phyloP scores from a whole-genome alignment of 2,797 vertebrate genomes.

The Cygnus olor region DNA sequence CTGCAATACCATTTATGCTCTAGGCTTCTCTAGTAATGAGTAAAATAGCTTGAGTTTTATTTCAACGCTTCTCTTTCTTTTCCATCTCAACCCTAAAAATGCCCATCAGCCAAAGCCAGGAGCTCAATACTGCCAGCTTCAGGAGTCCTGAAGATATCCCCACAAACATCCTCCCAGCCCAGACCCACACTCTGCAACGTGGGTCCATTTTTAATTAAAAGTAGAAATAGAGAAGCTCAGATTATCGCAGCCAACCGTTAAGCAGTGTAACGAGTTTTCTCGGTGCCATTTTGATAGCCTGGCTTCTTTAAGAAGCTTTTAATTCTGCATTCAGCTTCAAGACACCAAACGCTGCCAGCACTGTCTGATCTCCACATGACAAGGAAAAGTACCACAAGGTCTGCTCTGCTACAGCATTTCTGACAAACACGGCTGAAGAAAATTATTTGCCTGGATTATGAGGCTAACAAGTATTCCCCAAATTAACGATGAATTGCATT shows the following conservation, averaged over 20 bases:
- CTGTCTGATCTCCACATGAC: constrained; percentile 33
- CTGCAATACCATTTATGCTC: not conserved
- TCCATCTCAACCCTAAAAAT: not conserved
- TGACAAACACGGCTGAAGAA: constrained; percentile 32
- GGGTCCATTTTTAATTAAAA: constrained; percentile 25
- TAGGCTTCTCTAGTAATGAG: not conserved
- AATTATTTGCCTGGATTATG: constrained; percentile 40
- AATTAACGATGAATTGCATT: constrained; percentile 7
- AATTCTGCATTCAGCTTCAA: constrained; percentile 51
- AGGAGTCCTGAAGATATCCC: not conserved
- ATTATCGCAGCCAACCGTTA: constrained; percentile 41
- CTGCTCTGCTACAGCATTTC: not conserved
- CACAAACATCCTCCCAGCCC: not conserved
- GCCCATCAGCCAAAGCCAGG: not conserved
- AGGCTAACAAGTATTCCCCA: constrained; percentile 17
- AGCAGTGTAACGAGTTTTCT: constrained; percentile 26
- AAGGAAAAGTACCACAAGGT: constrained; percentile 1
- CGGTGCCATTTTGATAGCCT: constrained; percentile 20
- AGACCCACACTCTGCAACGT: not conserved
- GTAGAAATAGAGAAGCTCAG: not conserved
- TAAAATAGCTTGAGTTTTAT: not conserved
- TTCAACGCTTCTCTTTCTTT: not conserved
- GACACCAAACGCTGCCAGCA: constrained; percentile 49
- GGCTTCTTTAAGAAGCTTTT: constrained; percentile 52
- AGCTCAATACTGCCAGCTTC: not conserved